A percentile compares a stretch with the other conserved stretches of the same genome.
Evolutionary conservation across 2,113 vertebrate species (phyloP).

Genomic region (Notechis scutatus): DNA sequence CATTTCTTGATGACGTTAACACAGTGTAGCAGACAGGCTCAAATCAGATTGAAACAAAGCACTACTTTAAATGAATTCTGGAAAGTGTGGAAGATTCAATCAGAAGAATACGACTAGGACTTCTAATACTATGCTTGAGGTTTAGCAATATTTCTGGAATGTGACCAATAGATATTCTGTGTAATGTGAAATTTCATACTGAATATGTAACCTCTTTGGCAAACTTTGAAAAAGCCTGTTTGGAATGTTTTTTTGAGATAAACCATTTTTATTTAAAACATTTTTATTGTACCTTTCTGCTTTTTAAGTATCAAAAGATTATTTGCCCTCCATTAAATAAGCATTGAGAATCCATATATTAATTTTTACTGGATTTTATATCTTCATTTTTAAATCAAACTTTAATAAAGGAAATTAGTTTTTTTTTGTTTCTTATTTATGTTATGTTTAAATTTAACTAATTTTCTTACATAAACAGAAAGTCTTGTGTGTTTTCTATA

Average conservation of each 20-base stretch:
- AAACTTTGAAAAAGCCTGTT: conserved; percentile 28
- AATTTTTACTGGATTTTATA: neutral
- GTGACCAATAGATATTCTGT: neutral
- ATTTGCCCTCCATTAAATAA: neutral
- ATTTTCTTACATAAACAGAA: neutral
- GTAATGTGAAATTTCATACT: neutral
- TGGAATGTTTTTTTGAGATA: neutral
- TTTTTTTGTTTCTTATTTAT: neutral
- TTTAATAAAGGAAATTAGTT: neutral
- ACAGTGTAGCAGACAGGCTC: conserved; percentile 30
- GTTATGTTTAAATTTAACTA: neutral
- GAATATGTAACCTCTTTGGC: neutral
- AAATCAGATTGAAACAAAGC: conserved; percentile 54
- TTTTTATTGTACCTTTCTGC: neutral
- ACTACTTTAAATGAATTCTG: conserved; percentile 43
- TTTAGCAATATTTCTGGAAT: conserved; percentile 21
- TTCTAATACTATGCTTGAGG: conserved; percentile 34
- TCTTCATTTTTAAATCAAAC: neutral
- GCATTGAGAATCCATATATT: neutral
- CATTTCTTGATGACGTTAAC: conserved; percentile 31
- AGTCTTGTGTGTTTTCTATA: conserved; percentile 42
- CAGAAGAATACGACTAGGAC: conserved; percentile 47
- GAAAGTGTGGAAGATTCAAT: conserved; percentile 55
- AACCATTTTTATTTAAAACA: neutral
- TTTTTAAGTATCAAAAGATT: neutral